Evolutionary conservation across 2,888 invertebrate species (phyloP).

Genomic region (Strigamia transsilvanica): DNA sequence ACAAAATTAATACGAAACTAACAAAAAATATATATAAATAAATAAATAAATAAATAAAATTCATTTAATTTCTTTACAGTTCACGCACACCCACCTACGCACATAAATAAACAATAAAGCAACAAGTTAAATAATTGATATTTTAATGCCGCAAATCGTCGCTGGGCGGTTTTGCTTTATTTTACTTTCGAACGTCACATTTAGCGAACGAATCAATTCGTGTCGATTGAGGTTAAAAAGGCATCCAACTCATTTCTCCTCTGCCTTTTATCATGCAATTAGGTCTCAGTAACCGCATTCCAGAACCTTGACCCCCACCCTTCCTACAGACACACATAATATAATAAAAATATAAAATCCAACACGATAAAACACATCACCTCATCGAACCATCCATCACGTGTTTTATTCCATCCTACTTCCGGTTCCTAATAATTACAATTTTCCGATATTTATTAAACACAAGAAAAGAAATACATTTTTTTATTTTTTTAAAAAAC

Average conservation of each 20-base stretch:
- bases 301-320: background rate
- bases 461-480: too few relatives aligned
- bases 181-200: background rate
- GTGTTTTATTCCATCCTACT: background rate
- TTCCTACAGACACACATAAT: background rate
- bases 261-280: background rate
- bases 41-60: too few relatives aligned
- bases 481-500: too few relatives aligned
- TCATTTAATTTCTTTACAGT: too few relatives aligned
- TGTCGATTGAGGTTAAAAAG: constrained; percentile 6
- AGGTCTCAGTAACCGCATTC: constrained; percentile 29
- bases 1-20: too few relatives aligned
- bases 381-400: background rate
- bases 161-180: background rate
- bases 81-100: too few relatives aligned
- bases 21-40: too few relatives aligned
- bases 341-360: background rate
- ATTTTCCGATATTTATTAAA: too few relatives aligned
- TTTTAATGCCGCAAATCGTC: too few relatives aligned
- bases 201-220: background rate
- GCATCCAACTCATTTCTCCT: constrained; percentile 35
- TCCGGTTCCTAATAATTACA: background rate
- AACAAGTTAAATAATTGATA: too few relatives aligned
- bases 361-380: background rate
- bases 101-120: too few relatives aligned